Evolutionary conservation across 2,113 vertebrate species (phyloP).

Genomic region (Anguilla rostrata): DNA sequence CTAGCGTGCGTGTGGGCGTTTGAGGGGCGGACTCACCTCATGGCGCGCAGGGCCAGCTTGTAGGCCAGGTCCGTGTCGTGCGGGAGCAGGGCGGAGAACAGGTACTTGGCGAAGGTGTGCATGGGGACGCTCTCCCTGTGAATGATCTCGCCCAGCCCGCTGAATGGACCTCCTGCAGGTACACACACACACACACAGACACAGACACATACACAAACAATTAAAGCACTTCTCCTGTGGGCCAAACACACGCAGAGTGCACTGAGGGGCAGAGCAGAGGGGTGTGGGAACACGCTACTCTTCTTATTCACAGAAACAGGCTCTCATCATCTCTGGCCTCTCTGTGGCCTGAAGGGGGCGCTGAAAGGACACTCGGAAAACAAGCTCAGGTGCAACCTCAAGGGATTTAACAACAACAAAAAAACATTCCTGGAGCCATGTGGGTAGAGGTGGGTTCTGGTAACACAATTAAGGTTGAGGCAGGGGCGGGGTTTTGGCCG

Average conservation of each 20-base stretch:
- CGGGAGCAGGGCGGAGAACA: slow-evolving; percentile 92
- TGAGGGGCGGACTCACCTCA: slow-evolving; percentile 76
- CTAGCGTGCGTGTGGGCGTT: background rate
- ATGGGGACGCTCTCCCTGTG: slow-evolving; percentile 97
- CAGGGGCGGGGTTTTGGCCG: background rate
- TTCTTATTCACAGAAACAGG: background rate
- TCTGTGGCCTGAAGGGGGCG: slow-evolving; percentile 6
- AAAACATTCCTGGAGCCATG: slow-evolving; percentile 6
- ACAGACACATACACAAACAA: background rate
- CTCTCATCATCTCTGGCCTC: background rate
- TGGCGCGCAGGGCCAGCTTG: slow-evolving; percentile 92
- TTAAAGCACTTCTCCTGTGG: background rate
- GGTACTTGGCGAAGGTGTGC: slow-evolving; percentile 98
- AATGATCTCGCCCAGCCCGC: slow-evolving; percentile 93
- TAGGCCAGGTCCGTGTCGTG: slow-evolving; percentile 95
- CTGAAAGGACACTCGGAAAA: slow-evolving; percentile 1
- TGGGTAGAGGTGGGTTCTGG: slow-evolving; percentile 2
- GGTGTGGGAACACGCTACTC: background rate
- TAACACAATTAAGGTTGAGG: slow-evolving; percentile 13
- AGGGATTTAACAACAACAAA: background rate
- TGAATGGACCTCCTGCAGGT: slow-evolving; percentile 90
- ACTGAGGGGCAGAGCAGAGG: background rate
- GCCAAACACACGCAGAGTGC: no score
- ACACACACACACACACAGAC: slow-evolving; percentile 34
- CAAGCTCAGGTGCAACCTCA: background rate